Conservation (phyloP, 1,140 invertebrate species). For the Microplitis demolitor region DNA sequence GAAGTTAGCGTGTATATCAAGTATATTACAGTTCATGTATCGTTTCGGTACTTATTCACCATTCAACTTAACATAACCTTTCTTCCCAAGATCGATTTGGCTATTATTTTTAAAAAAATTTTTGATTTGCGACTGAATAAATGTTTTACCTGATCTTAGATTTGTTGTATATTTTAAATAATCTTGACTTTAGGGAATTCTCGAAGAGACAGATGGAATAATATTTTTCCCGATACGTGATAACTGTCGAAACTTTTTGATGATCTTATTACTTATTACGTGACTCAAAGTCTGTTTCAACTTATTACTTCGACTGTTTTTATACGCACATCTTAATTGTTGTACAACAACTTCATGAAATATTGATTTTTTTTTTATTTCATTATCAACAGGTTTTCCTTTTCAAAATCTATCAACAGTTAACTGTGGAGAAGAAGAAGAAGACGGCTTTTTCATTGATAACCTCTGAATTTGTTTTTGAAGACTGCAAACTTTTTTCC, state of each 20-base stretch:
- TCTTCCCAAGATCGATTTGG: conserved; percentile 17
- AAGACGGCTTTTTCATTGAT: too few relatives aligned
- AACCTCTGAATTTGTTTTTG: too few relatives aligned
- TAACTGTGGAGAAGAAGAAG: too few relatives aligned
- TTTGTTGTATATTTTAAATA: conserved; percentile 16
- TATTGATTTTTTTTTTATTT: conserved; percentile 18
- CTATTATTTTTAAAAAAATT: conserved; percentile 24
- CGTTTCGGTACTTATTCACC: conserved; percentile 22
- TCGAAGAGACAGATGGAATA: background rate
- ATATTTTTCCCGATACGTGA: conserved; percentile 17
- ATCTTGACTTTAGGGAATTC: conserved; percentile 6
- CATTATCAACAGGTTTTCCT: background rate
- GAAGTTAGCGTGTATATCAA: conserved; percentile 24
- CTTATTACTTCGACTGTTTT: conserved; percentile 11
- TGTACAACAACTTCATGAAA: conserved; percentile 21
- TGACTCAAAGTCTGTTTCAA: conserved; percentile 15
- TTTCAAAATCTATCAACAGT: conserved; percentile 21
- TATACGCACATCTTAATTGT: conserved; percentile 8
- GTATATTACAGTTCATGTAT: background rate
- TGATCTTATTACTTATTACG: conserved; percentile 17
- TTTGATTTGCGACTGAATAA: conserved; percentile 20
- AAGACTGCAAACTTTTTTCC: too few relatives aligned
- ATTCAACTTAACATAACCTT: conserved; percentile 18
- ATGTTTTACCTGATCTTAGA: conserved; percentile 3
- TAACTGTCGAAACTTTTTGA: conserved; percentile 28